A percentile compares a stretch with the other conserved stretches of the same genome.
Conservation (phyloP, 2,797 vertebrate genomes). For the Megaceryle alcyon region DNA sequence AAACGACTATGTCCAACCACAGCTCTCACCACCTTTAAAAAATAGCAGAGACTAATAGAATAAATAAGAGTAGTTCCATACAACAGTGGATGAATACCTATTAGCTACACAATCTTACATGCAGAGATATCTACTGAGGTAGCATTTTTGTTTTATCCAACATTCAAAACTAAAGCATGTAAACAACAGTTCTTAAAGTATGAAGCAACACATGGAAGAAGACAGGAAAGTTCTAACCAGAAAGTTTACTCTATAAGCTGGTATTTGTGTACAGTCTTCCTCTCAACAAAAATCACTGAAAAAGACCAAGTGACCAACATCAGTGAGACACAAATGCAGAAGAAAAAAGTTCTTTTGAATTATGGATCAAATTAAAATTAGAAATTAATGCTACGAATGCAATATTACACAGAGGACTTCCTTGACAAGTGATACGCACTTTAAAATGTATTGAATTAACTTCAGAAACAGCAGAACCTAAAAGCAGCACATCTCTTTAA, state of each 20-base stretch:
- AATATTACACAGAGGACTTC: neutral
- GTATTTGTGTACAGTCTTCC: neutral
- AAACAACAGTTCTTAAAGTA: neutral
- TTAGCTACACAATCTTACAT: neutral
- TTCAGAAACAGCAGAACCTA: neutral
- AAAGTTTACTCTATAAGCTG: neutral
- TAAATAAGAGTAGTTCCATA: neutral
- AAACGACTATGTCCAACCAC: neutral
- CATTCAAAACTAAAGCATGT: neutral
- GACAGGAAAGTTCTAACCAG: neutral
- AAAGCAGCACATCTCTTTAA: neutral
- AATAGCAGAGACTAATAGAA: neutral
- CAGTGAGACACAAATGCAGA: neutral
- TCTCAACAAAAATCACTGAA: neutral
- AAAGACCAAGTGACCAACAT: neutral
- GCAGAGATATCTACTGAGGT: fast-evolving
- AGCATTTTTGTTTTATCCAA: neutral
- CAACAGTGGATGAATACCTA: neutral
- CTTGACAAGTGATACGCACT: neutral
- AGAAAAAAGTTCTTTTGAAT: neutral
- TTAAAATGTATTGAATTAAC: neutral
- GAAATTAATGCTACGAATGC: neutral
- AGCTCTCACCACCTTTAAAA: neutral
- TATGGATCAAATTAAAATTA: neutral
- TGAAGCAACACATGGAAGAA: neutral